These are phyloP conservation scores for Diploscapter pachys DNA, from an alignment of 1,140 invertebrate genomes.

Conservation along the genomic window DNA sequence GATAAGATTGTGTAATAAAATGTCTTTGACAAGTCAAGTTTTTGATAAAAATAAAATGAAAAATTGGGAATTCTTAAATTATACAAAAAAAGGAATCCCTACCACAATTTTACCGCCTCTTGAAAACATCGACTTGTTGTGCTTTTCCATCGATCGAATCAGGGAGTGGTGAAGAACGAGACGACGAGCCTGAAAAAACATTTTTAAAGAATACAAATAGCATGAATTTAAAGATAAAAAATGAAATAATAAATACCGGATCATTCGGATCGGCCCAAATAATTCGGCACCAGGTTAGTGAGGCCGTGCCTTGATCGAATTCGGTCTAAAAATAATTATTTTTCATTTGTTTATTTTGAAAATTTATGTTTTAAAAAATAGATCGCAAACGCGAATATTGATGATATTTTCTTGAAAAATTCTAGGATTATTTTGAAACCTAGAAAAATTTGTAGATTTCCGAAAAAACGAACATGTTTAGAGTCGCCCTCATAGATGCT, in stretches of 20 bases:
- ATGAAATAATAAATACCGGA: conserved; percentile 42
- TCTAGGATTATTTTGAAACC: too few species aligned
- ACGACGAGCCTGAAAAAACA: conserved; percentile 48
- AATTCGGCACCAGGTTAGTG: conserved; percentile 53
- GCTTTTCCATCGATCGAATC: conserved; percentile 52
- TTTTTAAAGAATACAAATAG: conserved; percentile 18
- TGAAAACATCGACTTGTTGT: conserved; percentile 58
- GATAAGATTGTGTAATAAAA: background rate
- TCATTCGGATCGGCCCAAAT: conserved; percentile 57
- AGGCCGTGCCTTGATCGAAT: conserved; percentile 58
- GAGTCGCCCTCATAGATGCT: conserved; percentile 57
- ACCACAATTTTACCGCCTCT: conserved; percentile 67
- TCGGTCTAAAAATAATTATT: conserved; percentile 40
- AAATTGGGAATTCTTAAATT: too few species aligned
- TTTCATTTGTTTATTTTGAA: background rate
- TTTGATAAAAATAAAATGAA: too few species aligned
- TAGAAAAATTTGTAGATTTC: too few species aligned
- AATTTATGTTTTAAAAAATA: background rate
- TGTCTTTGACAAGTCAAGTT: background rate
- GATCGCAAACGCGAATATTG: conserved; percentile 7
- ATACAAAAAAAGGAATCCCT: background rate
- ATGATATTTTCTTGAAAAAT: background rate
- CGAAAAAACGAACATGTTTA: conserved; percentile 46
- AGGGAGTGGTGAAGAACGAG: conserved; percentile 56
- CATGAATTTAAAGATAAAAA: conserved; percentile 19